Evolutionary conservation across 1,140 invertebrate species (phyloP).

Genomic region (Aphidius ervi): DNA sequence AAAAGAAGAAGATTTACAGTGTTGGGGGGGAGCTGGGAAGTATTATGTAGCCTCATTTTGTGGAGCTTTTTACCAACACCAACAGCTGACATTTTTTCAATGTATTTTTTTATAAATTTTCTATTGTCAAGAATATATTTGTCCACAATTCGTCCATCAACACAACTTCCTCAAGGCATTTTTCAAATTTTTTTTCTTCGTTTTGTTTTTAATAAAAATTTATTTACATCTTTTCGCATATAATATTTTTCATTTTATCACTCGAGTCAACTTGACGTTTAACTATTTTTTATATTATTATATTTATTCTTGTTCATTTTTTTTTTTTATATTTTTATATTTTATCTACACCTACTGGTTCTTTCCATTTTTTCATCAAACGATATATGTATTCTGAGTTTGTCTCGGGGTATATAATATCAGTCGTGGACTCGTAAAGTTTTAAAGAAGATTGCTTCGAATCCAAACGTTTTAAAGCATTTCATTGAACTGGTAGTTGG

Average conservation of each 20-base stretch:
- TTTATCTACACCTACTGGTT: neutral
- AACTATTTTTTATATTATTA: conserved; percentile 13
- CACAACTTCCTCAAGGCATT: conserved; percentile 11
- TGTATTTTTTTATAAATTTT: conserved; percentile 1
- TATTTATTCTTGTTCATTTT: conserved; percentile 23
- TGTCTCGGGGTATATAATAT: conserved; percentile 7
- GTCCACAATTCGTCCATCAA: conserved; percentile 12
- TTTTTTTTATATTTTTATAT: conserved; percentile 26
- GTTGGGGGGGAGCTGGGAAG: no score
- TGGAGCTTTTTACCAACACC: neutral
- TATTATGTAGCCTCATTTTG: no score
- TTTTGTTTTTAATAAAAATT: conserved; percentile 1
- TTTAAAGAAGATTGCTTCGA: conserved; percentile 26
- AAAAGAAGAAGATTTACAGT: no score
- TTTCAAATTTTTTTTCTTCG: neutral
- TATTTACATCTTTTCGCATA: neutral
- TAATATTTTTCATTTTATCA: neutral
- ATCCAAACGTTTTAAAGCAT: conserved; percentile 19
- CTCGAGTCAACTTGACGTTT: neutral
- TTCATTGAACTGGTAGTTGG: no score
- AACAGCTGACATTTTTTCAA: neutral
- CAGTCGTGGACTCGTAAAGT: conserved; percentile 21
- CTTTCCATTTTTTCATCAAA: neutral
- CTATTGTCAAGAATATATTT: conserved; percentile 14
- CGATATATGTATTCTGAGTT: conserved; percentile 7